Evolutionary conservation across 2,888 invertebrate genomes (phyloP).

Genomic region (Chydorus sphaericus): DNA sequence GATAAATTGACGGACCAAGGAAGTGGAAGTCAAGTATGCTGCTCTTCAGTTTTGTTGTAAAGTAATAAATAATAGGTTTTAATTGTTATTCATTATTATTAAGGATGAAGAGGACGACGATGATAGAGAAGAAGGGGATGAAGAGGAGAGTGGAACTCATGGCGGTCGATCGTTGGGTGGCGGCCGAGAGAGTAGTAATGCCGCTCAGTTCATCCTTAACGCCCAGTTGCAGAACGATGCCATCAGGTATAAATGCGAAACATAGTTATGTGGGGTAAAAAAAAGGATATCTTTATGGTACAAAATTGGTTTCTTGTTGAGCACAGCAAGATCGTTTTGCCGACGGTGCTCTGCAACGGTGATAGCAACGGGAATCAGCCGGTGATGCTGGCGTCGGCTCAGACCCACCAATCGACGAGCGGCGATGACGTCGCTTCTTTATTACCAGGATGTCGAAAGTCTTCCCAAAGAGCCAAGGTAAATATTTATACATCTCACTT

Average conservation of each 20-base stretch:
- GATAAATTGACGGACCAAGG: slow-evolving; percentile 80
- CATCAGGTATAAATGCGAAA: too few species aligned
- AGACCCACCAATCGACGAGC: too few species aligned
- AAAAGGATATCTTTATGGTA: too few species aligned
- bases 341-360: not conserved
- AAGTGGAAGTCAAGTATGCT: slow-evolving; percentile 59
- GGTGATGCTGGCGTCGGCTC: not conserved
- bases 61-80: not conserved
- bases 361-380: not conserved
- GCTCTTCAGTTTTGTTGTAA: not conserved
- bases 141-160: slow-evolving; percentile 28
- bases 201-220: slow-evolving; percentile 11
- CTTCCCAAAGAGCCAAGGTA: too few species aligned
- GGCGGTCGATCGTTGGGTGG: slow-evolving; percentile 28
- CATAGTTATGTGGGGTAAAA: too few species aligned
- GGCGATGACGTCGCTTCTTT: too few species aligned
- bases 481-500: too few species aligned
- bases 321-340: not conserved
- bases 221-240: not conserved
- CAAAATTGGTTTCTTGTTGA: too few species aligned
- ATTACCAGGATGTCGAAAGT: too few species aligned
- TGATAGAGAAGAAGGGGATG: slow-evolving; percentile 39
- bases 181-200: slow-evolving; percentile 19
- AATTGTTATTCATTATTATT: not conserved
- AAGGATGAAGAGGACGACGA: slow-evolving; percentile 42